phyloP scores from a whole-genome alignment of 1,140 invertebrate genomes.

The Ditylenchus dipsaci region DNA sequence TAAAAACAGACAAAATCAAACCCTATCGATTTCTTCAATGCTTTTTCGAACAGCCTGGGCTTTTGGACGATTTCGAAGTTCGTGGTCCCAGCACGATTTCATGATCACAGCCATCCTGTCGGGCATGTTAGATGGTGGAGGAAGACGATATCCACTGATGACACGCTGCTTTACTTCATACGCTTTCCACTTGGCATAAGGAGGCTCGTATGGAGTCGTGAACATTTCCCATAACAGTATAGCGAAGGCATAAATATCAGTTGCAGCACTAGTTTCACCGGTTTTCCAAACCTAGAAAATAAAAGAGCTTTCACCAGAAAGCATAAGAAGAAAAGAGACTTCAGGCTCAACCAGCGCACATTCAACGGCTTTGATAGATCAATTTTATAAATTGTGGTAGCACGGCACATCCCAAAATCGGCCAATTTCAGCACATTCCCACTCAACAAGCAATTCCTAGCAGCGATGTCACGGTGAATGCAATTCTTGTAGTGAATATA shows the following conservation, averaged over 20 bases:
- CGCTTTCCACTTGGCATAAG: conserved; percentile 31
- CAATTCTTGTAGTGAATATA: conserved; percentile 45
- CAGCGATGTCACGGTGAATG: conserved; percentile 47
- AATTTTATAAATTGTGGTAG: conserved; percentile 45
- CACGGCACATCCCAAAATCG: conserved; percentile 50
- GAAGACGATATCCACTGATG: conserved; percentile 39
- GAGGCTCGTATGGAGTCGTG: conserved; percentile 20
- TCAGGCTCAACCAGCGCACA: conserved; percentile 43
- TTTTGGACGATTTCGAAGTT: conserved; percentile 31
- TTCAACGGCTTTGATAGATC: conserved; percentile 45
- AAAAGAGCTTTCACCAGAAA: neutral
- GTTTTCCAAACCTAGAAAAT: conserved; percentile 27
- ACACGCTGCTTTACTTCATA: conserved; percentile 40
- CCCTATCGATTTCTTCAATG: conserved; percentile 35
- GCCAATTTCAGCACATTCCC: conserved; percentile 37
- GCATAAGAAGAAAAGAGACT: conserved; percentile 4
- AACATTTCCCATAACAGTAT: conserved; percentile 36
- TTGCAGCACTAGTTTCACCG: conserved; percentile 28
- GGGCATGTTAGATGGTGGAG: conserved; percentile 37
- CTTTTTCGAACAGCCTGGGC: conserved; percentile 29
- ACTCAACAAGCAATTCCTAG: conserved; percentile 43
- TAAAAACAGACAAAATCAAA: neutral
- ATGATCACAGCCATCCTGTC: conserved; percentile 29
- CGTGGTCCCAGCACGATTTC: conserved; percentile 35
- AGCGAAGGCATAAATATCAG: conserved; percentile 33